Evolutionary conservation across 2,113 vertebrate species (phyloP), one percentile per base, ranked within the genome.

Genomic region (Eclectus roratus): DNA sequence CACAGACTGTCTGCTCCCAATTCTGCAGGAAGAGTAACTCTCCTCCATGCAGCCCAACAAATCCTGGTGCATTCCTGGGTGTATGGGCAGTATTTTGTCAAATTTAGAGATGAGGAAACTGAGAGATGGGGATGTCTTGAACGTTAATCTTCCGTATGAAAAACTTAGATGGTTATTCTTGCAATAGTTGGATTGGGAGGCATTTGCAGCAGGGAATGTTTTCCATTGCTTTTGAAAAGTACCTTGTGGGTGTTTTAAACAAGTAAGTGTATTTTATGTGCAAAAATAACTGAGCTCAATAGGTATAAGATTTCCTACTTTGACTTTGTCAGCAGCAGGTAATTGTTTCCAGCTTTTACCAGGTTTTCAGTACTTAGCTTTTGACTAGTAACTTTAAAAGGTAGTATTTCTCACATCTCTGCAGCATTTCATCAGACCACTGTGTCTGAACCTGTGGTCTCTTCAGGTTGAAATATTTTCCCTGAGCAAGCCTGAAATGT

Each of bases 41-140:
- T 44, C 5, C 44, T 49, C 24, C 2, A 0, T 0, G 2, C n/a
- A 65, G 46, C 27, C 39, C 2, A 1, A 3, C 9, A 21, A 31
- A 28, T 46, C 52, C 0, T 0, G 6, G 7, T 21, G 7, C 7
- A 1, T 23, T 76, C 10, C 29, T 56, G 28, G 11, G 5, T 52
- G 15, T 41, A 6, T 66, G 81, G 39, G 13, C 1, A 1, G 9
- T 63, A 12, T 56, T 80, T 58, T 55, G 35, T 64, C 64, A 61
- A 10, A 37, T 82, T 49, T 53, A 72, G 69, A 64, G 89, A 69
- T 61, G 56, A 37, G 55, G 66, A 76, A 60, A 14, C 74, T 41
- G 46, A 58, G 69, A 84, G 53, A 35, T 11, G 10, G 20, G 29
- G 14, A 16, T 35, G 3, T 68, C 31, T 56, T 88, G 56, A 80